phyloP scores from a whole-genome alignment of 2,797 vertebrate genomes.

The Cheirogaleus major region DNA sequence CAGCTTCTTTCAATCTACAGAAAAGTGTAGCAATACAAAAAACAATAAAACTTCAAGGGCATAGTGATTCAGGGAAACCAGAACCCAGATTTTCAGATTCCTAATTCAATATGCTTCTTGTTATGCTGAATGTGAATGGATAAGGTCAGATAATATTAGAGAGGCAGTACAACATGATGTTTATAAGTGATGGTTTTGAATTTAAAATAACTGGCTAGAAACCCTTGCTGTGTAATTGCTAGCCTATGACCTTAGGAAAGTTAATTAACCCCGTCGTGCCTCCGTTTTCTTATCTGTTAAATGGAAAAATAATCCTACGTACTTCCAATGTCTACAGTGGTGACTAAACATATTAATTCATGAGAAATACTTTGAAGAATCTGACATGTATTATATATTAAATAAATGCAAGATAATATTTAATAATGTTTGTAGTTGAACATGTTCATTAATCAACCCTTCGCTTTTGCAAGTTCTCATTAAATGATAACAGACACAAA shows the following conservation, averaged over 20 bases:
- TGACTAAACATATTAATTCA: background rate
- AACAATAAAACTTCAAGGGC: background rate
- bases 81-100: background rate
- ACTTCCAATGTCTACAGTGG: background rate
- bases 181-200: background rate
- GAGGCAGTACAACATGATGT: background rate
- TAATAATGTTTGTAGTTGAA: background rate
- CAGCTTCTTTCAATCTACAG: background rate
- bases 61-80: background rate
- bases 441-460: background rate
- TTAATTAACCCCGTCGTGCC: background rate
- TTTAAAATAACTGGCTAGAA: background rate
- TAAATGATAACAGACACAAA: background rate
- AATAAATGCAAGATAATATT: background rate
- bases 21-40: background rate
- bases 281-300: background rate
- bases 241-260: background rate
- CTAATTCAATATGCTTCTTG: background rate
- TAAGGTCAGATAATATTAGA: background rate
- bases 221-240: background rate
- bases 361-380: background rate
- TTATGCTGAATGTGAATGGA: background rate
- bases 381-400: background rate
- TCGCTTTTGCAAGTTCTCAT: background rate
- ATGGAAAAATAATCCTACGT: background rate